These are phyloP conservation scores for Tricholaema leucomelas DNA, from an alignment of 2,113 vertebrate species.

Conservation along the genomic window DNA sequence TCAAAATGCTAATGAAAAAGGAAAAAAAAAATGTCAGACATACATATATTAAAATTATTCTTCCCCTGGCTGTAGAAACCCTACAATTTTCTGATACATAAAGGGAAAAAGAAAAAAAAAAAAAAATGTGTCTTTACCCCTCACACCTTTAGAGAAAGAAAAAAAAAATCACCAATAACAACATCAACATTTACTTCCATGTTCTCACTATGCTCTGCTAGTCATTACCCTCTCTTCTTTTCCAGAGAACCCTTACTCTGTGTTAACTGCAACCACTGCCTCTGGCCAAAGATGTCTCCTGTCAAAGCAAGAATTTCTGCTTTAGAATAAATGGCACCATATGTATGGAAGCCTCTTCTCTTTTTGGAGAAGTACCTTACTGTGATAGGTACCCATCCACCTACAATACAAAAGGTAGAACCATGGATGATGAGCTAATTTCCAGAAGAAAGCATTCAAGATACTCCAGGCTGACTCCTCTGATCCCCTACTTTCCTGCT, in stretches of 20 bases:
- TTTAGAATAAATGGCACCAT: neutral
- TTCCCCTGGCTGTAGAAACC: neutral
- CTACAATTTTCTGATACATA: neutral
- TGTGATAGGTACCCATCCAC: neutral
- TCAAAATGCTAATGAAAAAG: neutral
- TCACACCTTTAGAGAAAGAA: neutral
- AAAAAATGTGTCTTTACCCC: neutral
- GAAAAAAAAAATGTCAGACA: neutral
- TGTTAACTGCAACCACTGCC: neutral
- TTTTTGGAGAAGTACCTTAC: neutral
- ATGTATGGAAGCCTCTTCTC: neutral
- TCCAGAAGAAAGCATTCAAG: neutral
- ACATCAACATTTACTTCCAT: neutral
- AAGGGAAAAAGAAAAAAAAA: neutral
- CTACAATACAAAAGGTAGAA: neutral
- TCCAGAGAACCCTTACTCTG: neutral
- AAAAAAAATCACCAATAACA: no score
- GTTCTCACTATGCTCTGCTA: neutral
- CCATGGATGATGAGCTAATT: neutral
- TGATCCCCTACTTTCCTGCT: neutral
- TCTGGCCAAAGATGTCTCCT: neutral
- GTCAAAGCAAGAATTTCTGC: neutral
- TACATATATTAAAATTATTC: neutral
- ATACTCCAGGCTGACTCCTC: neutral
- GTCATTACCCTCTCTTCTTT: neutral